Evolutionary conservation across 2,113 vertebrate species (phyloP).

Genomic region (Centropus unirufus): DNA sequence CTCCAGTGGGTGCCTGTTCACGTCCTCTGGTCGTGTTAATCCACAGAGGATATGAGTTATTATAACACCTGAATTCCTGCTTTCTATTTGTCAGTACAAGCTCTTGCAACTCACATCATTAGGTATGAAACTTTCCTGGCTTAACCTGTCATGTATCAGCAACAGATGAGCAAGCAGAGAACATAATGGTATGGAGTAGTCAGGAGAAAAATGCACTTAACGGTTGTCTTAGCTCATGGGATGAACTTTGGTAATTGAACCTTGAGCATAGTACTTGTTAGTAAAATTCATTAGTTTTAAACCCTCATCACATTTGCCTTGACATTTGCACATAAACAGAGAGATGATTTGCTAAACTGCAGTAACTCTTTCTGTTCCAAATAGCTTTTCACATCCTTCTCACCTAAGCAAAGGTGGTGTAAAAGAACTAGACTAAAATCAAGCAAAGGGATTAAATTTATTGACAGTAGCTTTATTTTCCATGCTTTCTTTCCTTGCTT

Average conservation of each 20-base stretch:
- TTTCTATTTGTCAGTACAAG: neutral
- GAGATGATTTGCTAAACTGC: neutral
- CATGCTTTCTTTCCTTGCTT: neutral
- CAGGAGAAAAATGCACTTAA: neutral
- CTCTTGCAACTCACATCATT: neutral
- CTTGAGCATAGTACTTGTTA: neutral
- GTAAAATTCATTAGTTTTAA: neutral
- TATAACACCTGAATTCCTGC: neutral
- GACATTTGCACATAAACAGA: neutral
- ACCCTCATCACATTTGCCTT: neutral
- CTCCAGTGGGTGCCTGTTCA: neutral
- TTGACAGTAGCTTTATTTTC: neutral
- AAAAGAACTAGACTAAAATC: neutral
- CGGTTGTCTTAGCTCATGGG: neutral
- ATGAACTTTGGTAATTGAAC: neutral
- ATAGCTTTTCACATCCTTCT: neutral
- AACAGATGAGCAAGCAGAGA: neutral
- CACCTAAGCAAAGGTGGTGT: neutral
- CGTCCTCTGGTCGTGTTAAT: fast-evolving
- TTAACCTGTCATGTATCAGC: neutral
- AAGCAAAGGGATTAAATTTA: neutral
- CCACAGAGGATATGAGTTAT: neutral
- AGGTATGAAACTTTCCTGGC: neutral
- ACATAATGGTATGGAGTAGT: neutral
- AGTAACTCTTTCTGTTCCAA: neutral